Percentiles rank a stretch among this genome's conserved stretches.
phyloP scores from a whole-genome alignment of 1,140 invertebrate genomes.

The Drosophila micromelanica region DNA sequence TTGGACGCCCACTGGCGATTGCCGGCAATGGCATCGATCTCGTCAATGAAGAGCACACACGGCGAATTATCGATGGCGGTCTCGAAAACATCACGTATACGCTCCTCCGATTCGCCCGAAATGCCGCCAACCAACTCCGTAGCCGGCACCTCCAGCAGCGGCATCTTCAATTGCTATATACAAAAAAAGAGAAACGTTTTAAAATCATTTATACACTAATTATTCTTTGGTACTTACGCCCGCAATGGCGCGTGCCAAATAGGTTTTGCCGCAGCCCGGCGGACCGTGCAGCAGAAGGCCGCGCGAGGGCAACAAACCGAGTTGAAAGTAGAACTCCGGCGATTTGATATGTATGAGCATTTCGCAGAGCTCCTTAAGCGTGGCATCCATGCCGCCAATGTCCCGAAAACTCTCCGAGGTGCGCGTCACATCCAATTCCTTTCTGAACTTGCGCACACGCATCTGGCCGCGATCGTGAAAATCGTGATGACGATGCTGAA shows the following conservation, averaged over 20 bases:
- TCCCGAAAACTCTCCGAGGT: conserved; percentile 86
- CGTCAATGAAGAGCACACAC: conserved; percentile 96
- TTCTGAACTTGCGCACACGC: conserved; percentile 68
- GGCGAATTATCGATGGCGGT: conserved; percentile 90
- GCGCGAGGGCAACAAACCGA: conserved; percentile 91
- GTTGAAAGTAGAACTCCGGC: conserved; percentile 91
- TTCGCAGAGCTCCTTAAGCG: conserved; percentile 91
- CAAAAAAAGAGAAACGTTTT: neutral
- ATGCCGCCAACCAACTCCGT: conserved; percentile 97
- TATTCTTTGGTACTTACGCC: conserved; percentile 87
- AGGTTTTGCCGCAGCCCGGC: conserved; percentile 79
- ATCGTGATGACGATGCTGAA: conserved; percentile 21
- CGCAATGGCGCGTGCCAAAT: conserved; percentile 96
- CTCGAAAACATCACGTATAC: conserved; percentile 96
- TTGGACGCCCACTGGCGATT: conserved; percentile 94
- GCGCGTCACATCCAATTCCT: conserved; percentile 79
- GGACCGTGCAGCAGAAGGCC: conserved; percentile 88
- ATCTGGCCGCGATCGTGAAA: conserved; percentile 2
- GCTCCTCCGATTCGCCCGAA: conserved; percentile 97
- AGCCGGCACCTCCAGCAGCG: conserved; percentile 93
- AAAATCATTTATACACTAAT: neutral
- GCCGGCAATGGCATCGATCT: conserved; percentile 95
- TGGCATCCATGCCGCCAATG: conserved; percentile 90
- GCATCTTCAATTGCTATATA: conserved; percentile 88
- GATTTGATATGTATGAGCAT: conserved; percentile 93